Percentiles rank a stretch among this genome's conserved stretches.
These are phyloP conservation scores for Homarus gammarus DNA, from an alignment of 2,888 invertebrate genomes.

Conservation along the genomic window DNA sequence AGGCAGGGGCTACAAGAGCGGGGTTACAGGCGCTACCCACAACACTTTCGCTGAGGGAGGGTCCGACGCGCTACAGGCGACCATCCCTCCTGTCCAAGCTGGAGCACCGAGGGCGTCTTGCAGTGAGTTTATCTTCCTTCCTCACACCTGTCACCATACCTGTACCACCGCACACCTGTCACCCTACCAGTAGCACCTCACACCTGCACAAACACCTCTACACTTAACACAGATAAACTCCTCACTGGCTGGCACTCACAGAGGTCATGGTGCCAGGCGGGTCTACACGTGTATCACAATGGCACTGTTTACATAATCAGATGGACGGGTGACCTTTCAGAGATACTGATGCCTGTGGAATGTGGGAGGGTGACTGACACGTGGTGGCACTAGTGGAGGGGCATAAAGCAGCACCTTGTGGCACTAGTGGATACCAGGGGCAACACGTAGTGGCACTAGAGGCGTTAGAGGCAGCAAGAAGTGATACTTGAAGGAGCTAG, in stretches of 20 bases:
- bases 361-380: too few relatives aligned
- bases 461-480: too few relatives aligned
- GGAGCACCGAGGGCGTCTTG: not conserved
- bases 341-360: too few relatives aligned
- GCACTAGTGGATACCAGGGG: not conserved
- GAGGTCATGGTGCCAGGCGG: too few relatives aligned
- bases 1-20: not conserved
- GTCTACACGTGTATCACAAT: too few relatives aligned
- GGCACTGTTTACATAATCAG: too few relatives aligned
- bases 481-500: too few relatives aligned
- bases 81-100: not conserved
- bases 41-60: constrained; percentile 18
- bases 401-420: too few relatives aligned
- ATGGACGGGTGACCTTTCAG: too few relatives aligned
- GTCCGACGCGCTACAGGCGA: not conserved
- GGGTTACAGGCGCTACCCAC: constrained; percentile 11
- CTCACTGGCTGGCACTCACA: not conserved
- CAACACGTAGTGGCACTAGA: not conserved
- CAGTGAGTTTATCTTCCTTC: not conserved
- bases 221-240: not conserved
- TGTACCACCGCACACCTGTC: not conserved
- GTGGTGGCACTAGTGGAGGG: not conserved
- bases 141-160: too few relatives aligned
- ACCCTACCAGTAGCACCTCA: too few relatives aligned
- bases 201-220: not conserved